Evolutionary conservation across 2,797 vertebrate genomes (phyloP).

Genomic region (Artibeus lituratus): DNA sequence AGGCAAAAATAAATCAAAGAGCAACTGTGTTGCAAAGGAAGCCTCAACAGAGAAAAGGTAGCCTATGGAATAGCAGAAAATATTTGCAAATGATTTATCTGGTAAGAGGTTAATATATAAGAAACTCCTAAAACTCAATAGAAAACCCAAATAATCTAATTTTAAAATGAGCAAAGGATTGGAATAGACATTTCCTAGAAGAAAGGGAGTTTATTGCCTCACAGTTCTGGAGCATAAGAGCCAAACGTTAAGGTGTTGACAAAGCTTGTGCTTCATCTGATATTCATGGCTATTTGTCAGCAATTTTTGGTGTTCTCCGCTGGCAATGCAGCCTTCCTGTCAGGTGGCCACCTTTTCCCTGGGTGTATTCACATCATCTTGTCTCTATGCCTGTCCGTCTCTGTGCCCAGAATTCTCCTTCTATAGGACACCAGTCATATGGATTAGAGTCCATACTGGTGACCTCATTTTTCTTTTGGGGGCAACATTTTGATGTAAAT

Average conservation of each 20-base stretch:
- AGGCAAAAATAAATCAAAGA: not conserved
- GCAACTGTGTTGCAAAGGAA: not conserved
- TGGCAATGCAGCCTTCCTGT: not conserved
- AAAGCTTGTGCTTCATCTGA: not conserved
- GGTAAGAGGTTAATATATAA: not conserved
- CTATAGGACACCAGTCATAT: not conserved
- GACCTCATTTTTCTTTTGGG: not conserved
- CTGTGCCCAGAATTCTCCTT: not conserved
- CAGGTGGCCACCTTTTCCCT: not conserved
- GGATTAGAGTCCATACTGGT: not conserved
- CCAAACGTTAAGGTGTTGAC: not conserved
- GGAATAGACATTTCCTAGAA: not conserved
- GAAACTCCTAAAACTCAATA: not conserved
- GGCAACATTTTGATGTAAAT: not conserved
- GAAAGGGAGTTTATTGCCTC: not conserved
- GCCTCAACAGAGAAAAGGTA: not conserved
- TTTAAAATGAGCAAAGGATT: not conserved
- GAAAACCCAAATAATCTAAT: not conserved
- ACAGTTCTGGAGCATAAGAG: not conserved
- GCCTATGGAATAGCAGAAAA: not conserved
- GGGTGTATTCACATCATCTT: not conserved
- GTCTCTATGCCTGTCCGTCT: not conserved
- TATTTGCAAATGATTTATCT: not conserved
- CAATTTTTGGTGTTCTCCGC: not conserved
- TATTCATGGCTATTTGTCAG: not conserved